Conservation (phyloP, 2,888 invertebrate species). For the Xanthia icteritia region DNA sequence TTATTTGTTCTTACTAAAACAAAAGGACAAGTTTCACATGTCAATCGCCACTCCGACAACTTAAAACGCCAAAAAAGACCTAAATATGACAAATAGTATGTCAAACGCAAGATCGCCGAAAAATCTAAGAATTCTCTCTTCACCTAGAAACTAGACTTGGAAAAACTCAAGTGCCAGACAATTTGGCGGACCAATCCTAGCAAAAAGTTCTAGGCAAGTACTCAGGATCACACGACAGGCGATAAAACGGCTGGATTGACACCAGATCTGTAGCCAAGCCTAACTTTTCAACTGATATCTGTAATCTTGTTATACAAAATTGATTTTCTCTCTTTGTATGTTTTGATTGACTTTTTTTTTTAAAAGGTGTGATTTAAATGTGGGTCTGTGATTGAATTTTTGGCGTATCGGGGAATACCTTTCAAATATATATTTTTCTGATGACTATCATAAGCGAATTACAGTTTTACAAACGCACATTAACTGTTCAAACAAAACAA, state of each 20-base stretch:
- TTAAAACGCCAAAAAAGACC: neutral
- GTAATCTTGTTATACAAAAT: slow-evolving; percentile 45
- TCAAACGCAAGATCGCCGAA: slow-evolving; percentile 30
- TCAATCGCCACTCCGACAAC: neutral
- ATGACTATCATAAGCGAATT: neutral
- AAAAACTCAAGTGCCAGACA: slow-evolving; percentile 54
- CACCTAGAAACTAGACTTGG: slow-evolving; percentile 24
- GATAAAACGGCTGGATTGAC: slow-evolving; percentile 53
- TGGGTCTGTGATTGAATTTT: neutral
- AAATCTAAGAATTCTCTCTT: slow-evolving; percentile 9
- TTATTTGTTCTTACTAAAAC: neutral
- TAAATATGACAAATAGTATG: slow-evolving; percentile 24
- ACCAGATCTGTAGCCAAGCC: slow-evolving; percentile 29
- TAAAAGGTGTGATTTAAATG: neutral
- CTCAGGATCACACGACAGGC: slow-evolving; percentile 28
- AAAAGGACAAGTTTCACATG: neutral
- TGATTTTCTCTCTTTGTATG: slow-evolving; percentile 12
- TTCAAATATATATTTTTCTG: no score
- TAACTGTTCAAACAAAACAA: neutral
- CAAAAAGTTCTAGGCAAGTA: slow-evolving; percentile 53
- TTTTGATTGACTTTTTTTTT: slow-evolving; percentile 6
- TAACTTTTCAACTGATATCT: slow-evolving; percentile 39
- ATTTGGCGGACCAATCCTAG: slow-evolving; percentile 40
- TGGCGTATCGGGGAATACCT: neutral
- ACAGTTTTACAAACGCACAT: neutral